Evolutionary conservation across 2,888 invertebrate species (phyloP), one percentile per base, ranked within the genome.

Genomic region (Siphonodentalium dalli): DNA sequence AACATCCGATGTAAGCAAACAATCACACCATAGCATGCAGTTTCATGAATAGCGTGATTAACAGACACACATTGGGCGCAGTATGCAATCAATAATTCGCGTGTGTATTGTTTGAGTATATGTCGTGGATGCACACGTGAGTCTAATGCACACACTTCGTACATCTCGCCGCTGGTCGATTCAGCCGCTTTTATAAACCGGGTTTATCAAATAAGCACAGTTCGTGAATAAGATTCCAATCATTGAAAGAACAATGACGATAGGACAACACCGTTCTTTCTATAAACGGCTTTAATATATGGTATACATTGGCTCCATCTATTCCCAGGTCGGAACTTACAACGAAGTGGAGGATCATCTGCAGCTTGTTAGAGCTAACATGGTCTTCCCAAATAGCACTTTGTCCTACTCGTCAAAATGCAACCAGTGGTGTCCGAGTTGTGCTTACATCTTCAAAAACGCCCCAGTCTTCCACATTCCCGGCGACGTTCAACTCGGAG

Each of bases 401-500:
- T 54, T 55, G 9, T 23, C n/a, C 21, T 29, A 26, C 38, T 29
- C 23, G 9, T 66, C 69, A 8, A 27, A 28, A 0, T 74, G 74
- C 54, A 40, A 57, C 6, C 65, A 60, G 6, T 42, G 45, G 6
- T 75, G 75, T 45, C 49, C 54, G 18, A 66, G 71, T 29, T 78
- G 78, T 46, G 66, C 67, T 18, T 74, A 73, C 46, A 39, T 72
- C 37, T 60, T 65, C 23, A 52, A 62, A 28, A 47, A 65, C 9
- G 57, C 63, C 15, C 61, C 63, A 7, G 65, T 62, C 52, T 24
- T 58, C 20, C 59, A 62, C 23, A 44, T 50, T 1, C 58, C 54
- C 0, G 72, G 70, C 6, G 71, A 77, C 24, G 49, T 76, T 21
- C 51, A 68, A 5, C 56, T 78, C 27, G 77, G 68, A 5, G 71